These are phyloP conservation scores for Cercopithecus hamlyni DNA, from an alignment of 2,797 vertebrate genomes.

Conservation along the genomic window DNA sequence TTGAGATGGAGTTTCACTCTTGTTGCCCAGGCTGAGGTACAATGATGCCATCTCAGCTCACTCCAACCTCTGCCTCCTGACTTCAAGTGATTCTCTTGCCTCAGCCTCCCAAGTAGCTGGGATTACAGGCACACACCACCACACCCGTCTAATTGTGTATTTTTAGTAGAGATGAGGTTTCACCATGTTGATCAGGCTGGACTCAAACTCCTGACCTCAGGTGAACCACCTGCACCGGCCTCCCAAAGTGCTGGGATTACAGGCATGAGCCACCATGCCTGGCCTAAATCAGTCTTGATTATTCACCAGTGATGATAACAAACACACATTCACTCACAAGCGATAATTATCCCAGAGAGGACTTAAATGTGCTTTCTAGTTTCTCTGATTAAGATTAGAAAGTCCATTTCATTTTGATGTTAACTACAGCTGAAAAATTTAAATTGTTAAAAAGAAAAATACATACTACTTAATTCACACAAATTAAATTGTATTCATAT, in stretches of 20 bases:
- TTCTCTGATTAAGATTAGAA: constrained; percentile 1
- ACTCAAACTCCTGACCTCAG: background rate
- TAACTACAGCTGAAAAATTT: background rate
- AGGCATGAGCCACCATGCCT: background rate
- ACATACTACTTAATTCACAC: background rate
- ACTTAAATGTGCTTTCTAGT: background rate
- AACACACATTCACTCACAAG: background rate
- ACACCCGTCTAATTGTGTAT: background rate
- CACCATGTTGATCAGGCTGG: background rate
- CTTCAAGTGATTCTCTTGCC: background rate
- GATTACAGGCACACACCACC: background rate
- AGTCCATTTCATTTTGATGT: background rate
- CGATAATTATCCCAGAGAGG: background rate
- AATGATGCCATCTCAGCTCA: background rate
- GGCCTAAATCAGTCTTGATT: background rate
- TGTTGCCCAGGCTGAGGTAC: background rate
- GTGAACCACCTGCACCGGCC: background rate
- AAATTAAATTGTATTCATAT: background rate
- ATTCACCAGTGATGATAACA: background rate
- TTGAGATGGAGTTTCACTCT: background rate
- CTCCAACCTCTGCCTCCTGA: background rate
- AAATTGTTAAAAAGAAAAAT: background rate
- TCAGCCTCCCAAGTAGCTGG: background rate
- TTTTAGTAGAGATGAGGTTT: background rate
- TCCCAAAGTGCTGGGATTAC: background rate